Base-by-base conservation (phyloP, 2,797 vertebrate species). In the Onychomys leucogaster region DNA sequence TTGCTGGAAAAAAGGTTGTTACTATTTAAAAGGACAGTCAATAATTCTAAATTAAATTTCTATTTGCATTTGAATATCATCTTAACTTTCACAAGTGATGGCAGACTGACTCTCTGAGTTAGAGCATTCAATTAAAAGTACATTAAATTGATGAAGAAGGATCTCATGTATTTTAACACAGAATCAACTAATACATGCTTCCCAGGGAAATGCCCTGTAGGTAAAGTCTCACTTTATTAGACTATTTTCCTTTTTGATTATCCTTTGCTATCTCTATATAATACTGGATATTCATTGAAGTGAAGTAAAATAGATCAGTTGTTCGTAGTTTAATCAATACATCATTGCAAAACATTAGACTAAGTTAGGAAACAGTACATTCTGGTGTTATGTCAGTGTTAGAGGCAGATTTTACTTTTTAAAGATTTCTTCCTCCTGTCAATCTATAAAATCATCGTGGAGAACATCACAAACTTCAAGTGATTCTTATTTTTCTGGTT, bases 21-120 rank as follows among this genome's bases (percentile, higher is more conserved):
- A 87, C 91, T 95, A 94, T 96, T 94, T 96, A 96, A 96, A 96
- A 96, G 86, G 82, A 85, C 71, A 96, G 91, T 95, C 91, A 91
- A 94, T 95, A 97, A 97, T 97, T 97, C 86, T 97, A 97, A 97
- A 95, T 97, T 96, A 96, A 97, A 97, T 96, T 97, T 97, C 86
- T 97, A 80, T 96, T 96, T 97, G 76, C 86, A 95, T 96, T 91
- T 96, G 80, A 96, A 96, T 92, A 97, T 96, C 76, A 92, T 94
- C 61, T 97, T 96, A 97, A 93, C 75, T 96, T 98, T 96, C 91
- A 95, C 69, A 78, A 89, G n/a, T 46, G 73, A 94, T 65, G 81
- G 87, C 59, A 92, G 95, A 96, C 78, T 94, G 95, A 95, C 85
- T 95, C 43, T 75, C 27, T 46, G 71, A 93, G n/a, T 90, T 97